These are phyloP conservation scores for Scolanthus callimorphus DNA, from an alignment of 92 coral and sea anemone genomes.

Conservation along the genomic window DNA sequence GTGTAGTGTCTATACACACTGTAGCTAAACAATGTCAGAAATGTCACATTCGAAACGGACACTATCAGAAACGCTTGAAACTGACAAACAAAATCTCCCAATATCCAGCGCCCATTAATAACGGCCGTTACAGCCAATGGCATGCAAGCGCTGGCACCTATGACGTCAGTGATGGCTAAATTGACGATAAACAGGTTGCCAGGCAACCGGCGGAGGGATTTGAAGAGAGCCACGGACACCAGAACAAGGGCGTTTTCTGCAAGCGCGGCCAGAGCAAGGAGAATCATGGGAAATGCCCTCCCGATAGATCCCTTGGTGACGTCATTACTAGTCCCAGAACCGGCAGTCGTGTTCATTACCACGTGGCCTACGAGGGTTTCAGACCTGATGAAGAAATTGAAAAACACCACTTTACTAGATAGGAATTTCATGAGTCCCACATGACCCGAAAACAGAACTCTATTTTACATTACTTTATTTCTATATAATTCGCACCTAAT, in stretches of 20 bases:
- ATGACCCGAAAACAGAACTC: no score
- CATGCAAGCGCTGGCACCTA: constrained; percentile 52
- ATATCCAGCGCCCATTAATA: constrained; percentile 34
- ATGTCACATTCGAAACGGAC: constrained; percentile 50
- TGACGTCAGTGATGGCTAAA: constrained; percentile 64
- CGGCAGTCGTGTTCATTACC: no score
- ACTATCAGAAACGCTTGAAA: constrained; percentile 50
- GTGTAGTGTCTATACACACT: constrained; percentile 56
- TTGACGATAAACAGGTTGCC: constrained; percentile 65
- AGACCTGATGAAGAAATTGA: no score
- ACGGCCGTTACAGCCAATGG: constrained; percentile 53
- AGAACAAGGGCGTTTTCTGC: constrained; percentile 58
- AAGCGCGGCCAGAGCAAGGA: constrained; percentile 58
- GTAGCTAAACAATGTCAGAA: constrained; percentile 50
- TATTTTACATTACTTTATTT: no score
- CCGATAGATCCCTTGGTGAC: constrained; percentile 46
- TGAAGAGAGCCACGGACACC: constrained; percentile 51
- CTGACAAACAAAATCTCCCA: constrained; percentile 45
- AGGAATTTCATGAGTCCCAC: no score
- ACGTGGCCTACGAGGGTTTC: no score
- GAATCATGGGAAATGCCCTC: constrained; percentile 62
- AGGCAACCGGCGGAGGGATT: constrained; percentile 53
- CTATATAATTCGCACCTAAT: no score
- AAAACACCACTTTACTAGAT: no score
- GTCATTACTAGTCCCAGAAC: no score